Evolutionary conservation across 1,140 invertebrate genomes (phyloP), one percentile per base, ranked within the genome.

Genomic region (Hermetia illucens): DNA sequence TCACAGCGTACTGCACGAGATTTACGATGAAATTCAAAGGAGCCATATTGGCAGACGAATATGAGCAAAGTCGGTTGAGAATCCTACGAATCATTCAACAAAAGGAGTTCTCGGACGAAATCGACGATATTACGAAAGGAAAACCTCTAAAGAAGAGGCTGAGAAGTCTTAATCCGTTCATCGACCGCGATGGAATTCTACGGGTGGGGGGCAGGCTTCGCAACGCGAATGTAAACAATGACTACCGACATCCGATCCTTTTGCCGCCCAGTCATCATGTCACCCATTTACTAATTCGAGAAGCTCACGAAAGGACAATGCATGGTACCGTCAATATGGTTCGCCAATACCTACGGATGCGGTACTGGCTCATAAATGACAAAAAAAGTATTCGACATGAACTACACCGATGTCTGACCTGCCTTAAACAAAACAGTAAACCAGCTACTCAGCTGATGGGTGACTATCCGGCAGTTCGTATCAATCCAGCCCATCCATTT

Each of bases 401-500:
- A n/a, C n/a, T n/a, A n/a, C n/a, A n/a, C 44, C 31, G 40, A 18
- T 52, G 51, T 29, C 18, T 49, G 2, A 34, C 9, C 3, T 58
- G 53, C 34, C 36, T 48, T 18, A 41, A 44, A 21, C 39, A 42
- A 32, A 27, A 41, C 21, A 29, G 34, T 9, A 24, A 8, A 15
- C 6, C 31, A 4, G 12, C 21, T 1, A 10, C 41, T 4, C 49
- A 46, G 25, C 9, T 49, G 6, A 63, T 64, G 56, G 55, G 48
- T 10, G 30, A 56, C 36, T 43, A 64, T 15, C 62, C 63, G 5
- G 19, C 25, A 5, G 30, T 36, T 13, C 34, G 56, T 20, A 46
- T 66, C 3, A 15, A 39, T 16, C 39, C 44, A 13, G 34, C 49
- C 1, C 32, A 38, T 4, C 46, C 59, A 0, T 66, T 66, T 44